Base-by-base conservation (phyloP, 1,140 invertebrate species). In the Drosophila ercepeae region DNA sequence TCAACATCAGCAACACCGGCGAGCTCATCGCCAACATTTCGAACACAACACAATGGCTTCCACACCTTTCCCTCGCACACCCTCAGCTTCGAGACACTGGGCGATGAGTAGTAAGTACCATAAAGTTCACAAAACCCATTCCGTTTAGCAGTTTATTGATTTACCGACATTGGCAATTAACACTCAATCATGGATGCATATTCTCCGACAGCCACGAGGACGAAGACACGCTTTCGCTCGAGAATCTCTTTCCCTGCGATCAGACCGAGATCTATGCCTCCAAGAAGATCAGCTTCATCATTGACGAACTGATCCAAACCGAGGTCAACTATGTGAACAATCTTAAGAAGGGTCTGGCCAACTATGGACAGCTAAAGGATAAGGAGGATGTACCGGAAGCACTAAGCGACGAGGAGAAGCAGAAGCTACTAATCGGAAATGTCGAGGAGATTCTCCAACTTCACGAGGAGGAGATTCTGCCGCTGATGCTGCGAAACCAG, bases 81-180 rank as follows among this genome's bases (percentile, higher is more conserved):
- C 18, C 60, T 90, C 73, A 81, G 78, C 27, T 82, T 86, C 8
- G 89, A 90, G 34, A 88, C 81, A 16, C 53, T 90, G 51, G 67
- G 84, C 52, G 89, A 90, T 77, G 89, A 90, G 89, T 90, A 90
- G 89, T 90, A 90, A 90, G 89, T 90, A 82, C 60, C 14, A 16
- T 16, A n/a, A 44, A 11, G 7, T 34, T n/a, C 59, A 16, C 36
- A 39, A 55, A 29, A 57, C 27, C 14, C 50, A 54, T 16, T 4
- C 19, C 3, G 8, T 1, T 58, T 57, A 51, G 48, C 44, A 14
- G n/a, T 6, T 9, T 6, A 4, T 23, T 44, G 49, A 9, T 67
- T 32, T 27, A 61, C 21, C 13, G 42, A 13, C 8, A 11, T 32
- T 21, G 7, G n/a, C 1, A 39, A 68, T 19, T 53, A 36, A 36